Percentiles rank a stretch among this genome's conserved stretches.
These are phyloP conservation scores for Rhodinocichla rosea DNA, from an alignment of 2,113 vertebrate species.

Conservation along the genomic window DNA sequence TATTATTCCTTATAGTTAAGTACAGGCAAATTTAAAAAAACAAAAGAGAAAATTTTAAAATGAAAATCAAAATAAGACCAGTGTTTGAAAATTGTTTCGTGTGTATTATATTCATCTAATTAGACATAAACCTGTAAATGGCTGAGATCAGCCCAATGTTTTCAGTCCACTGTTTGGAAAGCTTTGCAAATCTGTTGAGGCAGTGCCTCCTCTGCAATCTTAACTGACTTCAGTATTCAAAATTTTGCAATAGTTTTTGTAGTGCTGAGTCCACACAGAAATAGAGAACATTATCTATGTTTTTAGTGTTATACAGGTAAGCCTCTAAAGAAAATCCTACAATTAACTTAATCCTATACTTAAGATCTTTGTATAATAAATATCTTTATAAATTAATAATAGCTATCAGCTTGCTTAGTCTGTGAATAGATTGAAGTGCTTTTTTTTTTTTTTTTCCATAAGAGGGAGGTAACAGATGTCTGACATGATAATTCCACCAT, in stretches of 20 bases:
- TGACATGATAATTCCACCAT: not conserved
- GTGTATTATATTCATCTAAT: not conserved
- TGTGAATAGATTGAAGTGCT: not conserved
- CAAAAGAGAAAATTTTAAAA: not conserved
- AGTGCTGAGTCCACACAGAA: not conserved
- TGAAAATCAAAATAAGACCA: not conserved
- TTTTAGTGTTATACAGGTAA: not conserved
- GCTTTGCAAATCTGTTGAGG: not conserved
- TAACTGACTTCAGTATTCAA: not conserved
- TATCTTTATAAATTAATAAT: not conserved
- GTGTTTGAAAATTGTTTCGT: not conserved
- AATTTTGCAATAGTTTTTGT: not conserved
- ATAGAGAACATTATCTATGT: not conserved
- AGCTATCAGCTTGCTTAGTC: not conserved
- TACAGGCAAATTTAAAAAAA: not conserved
- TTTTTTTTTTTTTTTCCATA: not conserved
- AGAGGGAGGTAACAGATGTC: slow-evolving; percentile 3
- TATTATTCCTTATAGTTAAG: not conserved
- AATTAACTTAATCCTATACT: not conserved
- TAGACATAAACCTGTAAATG: not conserved
- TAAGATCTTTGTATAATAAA: not conserved
- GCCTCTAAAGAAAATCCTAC: not conserved
- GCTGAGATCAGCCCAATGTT: not conserved
- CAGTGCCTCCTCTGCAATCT: not conserved
- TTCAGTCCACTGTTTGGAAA: not conserved